phyloP scores from a whole-genome alignment of 2,113 vertebrate species.

The Choloepus hoffmanni region DNA sequence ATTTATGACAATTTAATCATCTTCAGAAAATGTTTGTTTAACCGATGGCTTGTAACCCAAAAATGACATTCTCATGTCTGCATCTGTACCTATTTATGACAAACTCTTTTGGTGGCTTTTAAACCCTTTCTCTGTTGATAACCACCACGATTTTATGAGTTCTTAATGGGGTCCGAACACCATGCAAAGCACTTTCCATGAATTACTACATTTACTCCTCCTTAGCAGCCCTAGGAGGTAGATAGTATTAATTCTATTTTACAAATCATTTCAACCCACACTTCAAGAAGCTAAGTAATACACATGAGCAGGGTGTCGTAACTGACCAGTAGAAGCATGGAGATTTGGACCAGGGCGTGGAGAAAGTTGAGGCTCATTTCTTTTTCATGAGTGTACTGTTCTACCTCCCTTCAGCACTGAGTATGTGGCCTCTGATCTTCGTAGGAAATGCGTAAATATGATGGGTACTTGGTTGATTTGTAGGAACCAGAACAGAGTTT shows the following conservation, averaged over 20 bases:
- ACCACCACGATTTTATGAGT: neutral
- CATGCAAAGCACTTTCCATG: neutral
- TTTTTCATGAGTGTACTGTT: neutral
- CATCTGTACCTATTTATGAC: neutral
- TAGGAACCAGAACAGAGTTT: neutral
- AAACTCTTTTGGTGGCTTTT: neutral
- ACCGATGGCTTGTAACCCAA: neutral
- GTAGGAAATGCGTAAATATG: too few species aligned
- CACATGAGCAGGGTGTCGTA: neutral
- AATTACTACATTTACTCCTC: neutral
- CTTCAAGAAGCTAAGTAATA: neutral
- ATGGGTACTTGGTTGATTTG: neutral
- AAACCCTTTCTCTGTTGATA: neutral
- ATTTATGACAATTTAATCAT: neutral
- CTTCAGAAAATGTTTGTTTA: neutral
- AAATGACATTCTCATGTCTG: neutral
- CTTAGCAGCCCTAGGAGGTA: neutral
- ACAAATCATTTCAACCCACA: neutral
- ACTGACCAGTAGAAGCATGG: neutral
- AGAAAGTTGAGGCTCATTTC: neutral
- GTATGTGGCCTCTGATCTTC: neutral
- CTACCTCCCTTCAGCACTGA: neutral
- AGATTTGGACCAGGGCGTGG: neutral
- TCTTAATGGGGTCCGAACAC: neutral
- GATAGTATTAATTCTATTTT: slow-evolving; percentile 14